A percentile compares a stretch with the other conserved stretches of the same genome.
phyloP scores from a whole-genome alignment of 2,888 invertebrate genomes.

The Dolichomitus sp. region DNA sequence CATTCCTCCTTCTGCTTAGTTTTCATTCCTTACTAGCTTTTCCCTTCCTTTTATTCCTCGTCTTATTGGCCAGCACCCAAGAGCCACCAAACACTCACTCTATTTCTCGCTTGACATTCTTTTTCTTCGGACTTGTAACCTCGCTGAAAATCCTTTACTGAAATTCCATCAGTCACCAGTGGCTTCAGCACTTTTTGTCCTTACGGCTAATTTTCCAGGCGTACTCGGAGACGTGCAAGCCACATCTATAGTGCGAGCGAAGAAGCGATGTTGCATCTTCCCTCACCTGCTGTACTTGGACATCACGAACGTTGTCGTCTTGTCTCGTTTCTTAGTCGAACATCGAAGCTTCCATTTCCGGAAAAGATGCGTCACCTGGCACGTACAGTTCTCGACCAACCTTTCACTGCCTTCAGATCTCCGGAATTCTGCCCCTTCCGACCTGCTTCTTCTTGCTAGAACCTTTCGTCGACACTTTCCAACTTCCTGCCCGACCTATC shows the following conservation, averaged over 20 bases:
- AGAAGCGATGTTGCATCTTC: neutral
- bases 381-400: conserved; percentile 61
- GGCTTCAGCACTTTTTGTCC: conserved; percentile 48
- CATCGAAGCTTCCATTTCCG: conserved; percentile 59
- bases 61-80: conserved; percentile 11
- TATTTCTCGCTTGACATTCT: conserved; percentile 47
- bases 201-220: conserved; percentile 46
- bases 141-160: conserved; percentile 28
- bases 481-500: conserved; percentile 57
- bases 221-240: conserved; percentile 4
- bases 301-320: conserved; percentile 16
- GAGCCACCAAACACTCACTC: conserved; percentile 12
- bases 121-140: neutral
- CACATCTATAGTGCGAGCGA: neutral
- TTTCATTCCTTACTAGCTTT: neutral
- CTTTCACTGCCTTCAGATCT: conserved; percentile 52
- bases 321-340: conserved; percentile 41
- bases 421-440: neutral
- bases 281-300: neutral
- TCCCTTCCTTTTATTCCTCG: conserved; percentile 16
- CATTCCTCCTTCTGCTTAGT: conserved; percentile 12
- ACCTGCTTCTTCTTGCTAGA: conserved; percentile 15
- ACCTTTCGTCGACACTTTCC: conserved; percentile 63
- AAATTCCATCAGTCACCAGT: conserved; percentile 59
- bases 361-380: conserved; percentile 70